A percentile compares a stretch with the other conserved stretches of the same genome.
phyloP scores from a whole-genome alignment of 2,797 vertebrate genomes.

The Myotis myotis region DNA sequence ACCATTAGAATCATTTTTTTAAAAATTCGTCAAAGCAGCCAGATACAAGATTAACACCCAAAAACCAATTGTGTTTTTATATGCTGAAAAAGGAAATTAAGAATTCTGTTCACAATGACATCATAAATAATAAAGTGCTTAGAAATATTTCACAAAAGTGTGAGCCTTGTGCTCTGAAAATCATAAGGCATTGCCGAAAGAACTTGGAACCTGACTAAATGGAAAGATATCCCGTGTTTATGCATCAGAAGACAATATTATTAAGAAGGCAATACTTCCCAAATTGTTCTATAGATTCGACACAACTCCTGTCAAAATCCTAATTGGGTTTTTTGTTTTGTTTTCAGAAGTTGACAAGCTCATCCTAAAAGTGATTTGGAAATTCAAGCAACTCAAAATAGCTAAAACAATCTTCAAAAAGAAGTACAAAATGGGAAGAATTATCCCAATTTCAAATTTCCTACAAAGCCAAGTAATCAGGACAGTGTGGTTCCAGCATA shows the following conservation, averaged over 20 bases:
- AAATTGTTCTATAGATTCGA: neutral
- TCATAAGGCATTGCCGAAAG: neutral
- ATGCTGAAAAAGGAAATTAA: neutral
- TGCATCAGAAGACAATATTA: neutral
- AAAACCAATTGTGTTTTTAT: neutral
- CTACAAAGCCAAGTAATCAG: neutral
- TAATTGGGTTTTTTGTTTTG: neutral
- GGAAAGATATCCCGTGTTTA: neutral
- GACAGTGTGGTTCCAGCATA: neutral
- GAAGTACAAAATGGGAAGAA: neutral
- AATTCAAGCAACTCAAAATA: neutral
- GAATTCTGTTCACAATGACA: neutral
- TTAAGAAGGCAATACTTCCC: neutral
- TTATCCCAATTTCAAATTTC: neutral
- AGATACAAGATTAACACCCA: neutral
- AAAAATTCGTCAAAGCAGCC: neutral
- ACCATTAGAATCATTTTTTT: neutral
- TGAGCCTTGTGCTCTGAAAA: neutral
- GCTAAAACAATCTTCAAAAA: neutral
- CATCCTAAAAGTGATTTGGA: neutral
- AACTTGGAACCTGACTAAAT: neutral
- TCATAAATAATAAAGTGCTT: slow-evolving; percentile 9
- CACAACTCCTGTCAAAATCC: neutral
- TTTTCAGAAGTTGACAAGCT: neutral
- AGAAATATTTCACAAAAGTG: neutral